phyloP scores from a whole-genome alignment of 2,888 invertebrate species.

The Hypsopygia costalis region DNA sequence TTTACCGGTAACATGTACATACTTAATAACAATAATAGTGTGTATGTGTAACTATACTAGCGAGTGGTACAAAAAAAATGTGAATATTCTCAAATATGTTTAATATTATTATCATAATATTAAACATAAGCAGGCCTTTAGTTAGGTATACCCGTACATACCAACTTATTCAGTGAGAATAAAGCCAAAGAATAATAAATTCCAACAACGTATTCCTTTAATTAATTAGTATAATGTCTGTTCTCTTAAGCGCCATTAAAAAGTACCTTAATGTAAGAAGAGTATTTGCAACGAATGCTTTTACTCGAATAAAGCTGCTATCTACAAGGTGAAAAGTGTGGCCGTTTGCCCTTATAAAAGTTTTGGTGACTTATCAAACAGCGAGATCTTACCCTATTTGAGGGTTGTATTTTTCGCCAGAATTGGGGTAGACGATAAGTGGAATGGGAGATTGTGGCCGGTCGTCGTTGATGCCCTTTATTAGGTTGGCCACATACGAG shows the following conservation, averaged over 20 bases:
- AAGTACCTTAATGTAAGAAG: background rate
- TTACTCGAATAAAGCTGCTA: slow-evolving; percentile 15
- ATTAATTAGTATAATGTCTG: slow-evolving; percentile 8
- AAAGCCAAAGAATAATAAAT: no score
- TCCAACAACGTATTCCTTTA: background rate
- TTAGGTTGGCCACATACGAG: slow-evolving; percentile 57
- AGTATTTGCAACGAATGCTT: slow-evolving; percentile 2
- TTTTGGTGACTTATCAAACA: slow-evolving; percentile 17
- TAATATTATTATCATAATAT: no score
- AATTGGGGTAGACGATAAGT: slow-evolving; percentile 95
- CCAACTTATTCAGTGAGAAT: no score
- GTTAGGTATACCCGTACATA: no score
- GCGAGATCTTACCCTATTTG: slow-evolving; percentile 81
- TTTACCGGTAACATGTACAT: no score
- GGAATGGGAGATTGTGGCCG: slow-evolving; percentile 81
- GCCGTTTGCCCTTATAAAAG: slow-evolving; percentile 18
- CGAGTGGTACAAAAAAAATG: no score
- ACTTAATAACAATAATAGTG: no score
- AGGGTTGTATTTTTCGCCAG: slow-evolving; percentile 90
- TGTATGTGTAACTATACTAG: no score
- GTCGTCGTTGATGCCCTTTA: slow-evolving; percentile 73
- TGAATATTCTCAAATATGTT: no score
- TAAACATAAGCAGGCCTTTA: no score
- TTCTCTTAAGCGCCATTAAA: background rate
- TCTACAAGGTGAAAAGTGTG: slow-evolving; percentile 22